Conservation (phyloP, 1,140 invertebrate species). For the Lordiphosa collinella region DNA sequence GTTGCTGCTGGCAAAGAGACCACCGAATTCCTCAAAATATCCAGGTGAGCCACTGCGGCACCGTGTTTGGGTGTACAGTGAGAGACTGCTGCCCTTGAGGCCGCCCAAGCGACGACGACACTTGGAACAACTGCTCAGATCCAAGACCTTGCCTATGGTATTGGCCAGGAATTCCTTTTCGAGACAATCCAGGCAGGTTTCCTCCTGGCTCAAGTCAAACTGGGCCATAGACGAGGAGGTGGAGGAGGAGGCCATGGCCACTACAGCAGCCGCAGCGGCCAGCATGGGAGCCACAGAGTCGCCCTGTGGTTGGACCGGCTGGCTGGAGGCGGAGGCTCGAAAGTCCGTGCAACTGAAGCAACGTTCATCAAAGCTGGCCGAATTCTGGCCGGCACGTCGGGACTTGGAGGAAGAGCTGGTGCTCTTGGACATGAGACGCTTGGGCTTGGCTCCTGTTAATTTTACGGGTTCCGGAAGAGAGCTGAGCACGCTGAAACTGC, state of each 20-base stretch:
- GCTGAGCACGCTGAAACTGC: constrained; percentile 56
- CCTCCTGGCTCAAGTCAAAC: constrained; percentile 56
- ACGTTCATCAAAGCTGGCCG: constrained; percentile 63
- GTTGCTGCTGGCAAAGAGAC: constrained; percentile 47
- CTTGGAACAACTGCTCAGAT: constrained; percentile 54
- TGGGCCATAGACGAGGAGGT: constrained; percentile 38
- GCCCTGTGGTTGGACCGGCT: constrained; percentile 14
- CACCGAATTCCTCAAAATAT: constrained; percentile 43
- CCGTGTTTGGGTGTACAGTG: constrained; percentile 51
- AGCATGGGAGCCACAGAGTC: constrained; percentile 48
- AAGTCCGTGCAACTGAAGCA: constrained; percentile 74
- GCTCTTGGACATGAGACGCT: constrained; percentile 65
- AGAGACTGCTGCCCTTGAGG: constrained; percentile 50
- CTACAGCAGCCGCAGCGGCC: constrained; percentile 47
- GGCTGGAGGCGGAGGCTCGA: constrained; percentile 23
- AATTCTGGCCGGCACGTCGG: constrained; percentile 46
- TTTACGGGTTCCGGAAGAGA: constrained; percentile 42
- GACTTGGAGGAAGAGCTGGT: constrained; percentile 60
- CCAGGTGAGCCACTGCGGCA: constrained; percentile 66
- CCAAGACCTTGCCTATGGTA: constrained; percentile 69
- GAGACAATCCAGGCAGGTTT: constrained; percentile 73
- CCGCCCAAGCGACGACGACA: constrained; percentile 45
- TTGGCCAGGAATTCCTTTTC: constrained; percentile 76
- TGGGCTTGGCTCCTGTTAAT: constrained; percentile 72
- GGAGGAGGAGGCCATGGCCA: constrained; percentile 29